phyloP scores from a whole-genome alignment of 2,113 vertebrate genomes.

The Myodes glareolus region DNA sequence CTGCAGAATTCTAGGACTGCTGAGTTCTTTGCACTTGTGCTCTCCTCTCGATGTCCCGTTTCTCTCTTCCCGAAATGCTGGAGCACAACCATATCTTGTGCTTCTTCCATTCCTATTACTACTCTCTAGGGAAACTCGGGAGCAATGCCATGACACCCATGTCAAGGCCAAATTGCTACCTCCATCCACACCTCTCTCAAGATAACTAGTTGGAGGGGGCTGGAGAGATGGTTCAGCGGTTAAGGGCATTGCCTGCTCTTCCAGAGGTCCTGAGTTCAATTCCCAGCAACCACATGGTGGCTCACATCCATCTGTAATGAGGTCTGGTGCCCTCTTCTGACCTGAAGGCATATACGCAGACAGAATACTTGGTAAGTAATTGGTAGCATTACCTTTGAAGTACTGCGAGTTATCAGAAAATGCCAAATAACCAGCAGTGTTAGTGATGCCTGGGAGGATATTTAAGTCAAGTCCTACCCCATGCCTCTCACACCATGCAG shows the following conservation, averaged over 20 bases:
- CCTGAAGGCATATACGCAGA: too few relatives aligned
- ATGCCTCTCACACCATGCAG: not conserved
- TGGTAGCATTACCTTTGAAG: not conserved
- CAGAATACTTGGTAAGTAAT: too few relatives aligned
- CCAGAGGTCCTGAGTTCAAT: too few relatives aligned
- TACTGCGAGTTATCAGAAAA: not conserved
- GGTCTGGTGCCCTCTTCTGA: too few relatives aligned
- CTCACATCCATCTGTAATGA: too few relatives aligned
- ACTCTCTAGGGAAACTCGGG: not conserved
- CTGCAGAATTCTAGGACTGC: not conserved
- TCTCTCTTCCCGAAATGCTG: too few relatives aligned
- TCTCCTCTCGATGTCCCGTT: rapidly evolving
- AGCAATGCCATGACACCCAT: not conserved
- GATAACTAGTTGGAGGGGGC: not conserved
- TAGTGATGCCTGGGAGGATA: not conserved
- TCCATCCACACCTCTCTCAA: not conserved
- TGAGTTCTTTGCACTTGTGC: not conserved
- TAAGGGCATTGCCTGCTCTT: too few relatives aligned
- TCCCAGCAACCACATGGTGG: too few relatives aligned
- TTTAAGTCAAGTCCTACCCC: not conserved
- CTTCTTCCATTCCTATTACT: not conserved
- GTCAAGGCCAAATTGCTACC: not conserved
- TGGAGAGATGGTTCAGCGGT: too few relatives aligned
- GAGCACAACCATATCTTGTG: not conserved
- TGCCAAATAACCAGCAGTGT: not conserved